These are phyloP conservation scores for Campylomormyrus tamandua DNA, from an alignment of 2,113 vertebrate genomes.

Conservation along the genomic window DNA sequence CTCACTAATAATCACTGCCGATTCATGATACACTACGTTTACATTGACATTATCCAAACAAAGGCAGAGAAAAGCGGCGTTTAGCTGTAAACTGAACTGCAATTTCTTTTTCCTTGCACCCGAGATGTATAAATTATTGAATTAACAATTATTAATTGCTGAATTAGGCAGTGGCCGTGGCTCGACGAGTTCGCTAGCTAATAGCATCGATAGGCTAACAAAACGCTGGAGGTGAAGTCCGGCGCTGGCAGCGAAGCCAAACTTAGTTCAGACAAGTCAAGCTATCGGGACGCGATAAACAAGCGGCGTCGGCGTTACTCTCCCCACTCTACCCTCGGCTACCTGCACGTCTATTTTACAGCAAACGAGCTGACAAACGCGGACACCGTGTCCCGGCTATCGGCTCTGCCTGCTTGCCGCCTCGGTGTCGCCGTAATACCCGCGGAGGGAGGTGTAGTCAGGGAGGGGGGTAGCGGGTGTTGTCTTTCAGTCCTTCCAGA, in stretches of 20 bases:
- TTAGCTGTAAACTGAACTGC: background rate
- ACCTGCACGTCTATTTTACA: background rate
- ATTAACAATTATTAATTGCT: background rate
- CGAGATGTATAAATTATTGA: background rate
- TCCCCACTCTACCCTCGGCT: background rate
- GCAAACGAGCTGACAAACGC: background rate
- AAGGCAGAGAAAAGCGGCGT: background rate
- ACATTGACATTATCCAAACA: background rate
- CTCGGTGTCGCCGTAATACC: constrained; percentile 4
- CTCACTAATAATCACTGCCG: background rate
- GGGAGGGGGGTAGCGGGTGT: constrained; percentile 16
- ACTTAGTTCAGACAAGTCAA: background rate
- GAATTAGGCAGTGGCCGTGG: no score
- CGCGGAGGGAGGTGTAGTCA: background rate
- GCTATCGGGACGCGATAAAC: background rate
- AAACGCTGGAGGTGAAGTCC: background rate
- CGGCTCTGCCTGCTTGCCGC: background rate
- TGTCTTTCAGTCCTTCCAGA: constrained; percentile 17
- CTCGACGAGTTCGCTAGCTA: background rate
- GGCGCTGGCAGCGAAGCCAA: background rate
- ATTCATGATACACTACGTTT: background rate
- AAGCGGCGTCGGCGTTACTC: background rate
- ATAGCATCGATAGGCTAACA: background rate
- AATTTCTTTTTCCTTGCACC: background rate
- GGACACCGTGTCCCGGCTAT: background rate